These are phyloP conservation scores for Acromyrmex echinatior DNA, from an alignment of 1,140 invertebrate genomes.

Conservation along the genomic window DNA sequence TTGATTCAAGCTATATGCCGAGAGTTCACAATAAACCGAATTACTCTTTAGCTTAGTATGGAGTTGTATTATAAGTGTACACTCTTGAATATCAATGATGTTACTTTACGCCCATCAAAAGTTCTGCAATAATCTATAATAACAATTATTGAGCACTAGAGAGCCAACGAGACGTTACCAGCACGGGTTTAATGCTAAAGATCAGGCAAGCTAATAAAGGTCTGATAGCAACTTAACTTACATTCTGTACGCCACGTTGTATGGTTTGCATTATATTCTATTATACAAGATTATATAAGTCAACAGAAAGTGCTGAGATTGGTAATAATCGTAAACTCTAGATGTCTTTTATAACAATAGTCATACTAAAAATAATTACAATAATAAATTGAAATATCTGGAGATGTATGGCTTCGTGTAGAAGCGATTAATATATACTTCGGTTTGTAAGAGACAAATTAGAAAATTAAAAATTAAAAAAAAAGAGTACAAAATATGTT, in stretches of 20 bases:
- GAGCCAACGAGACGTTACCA: background rate
- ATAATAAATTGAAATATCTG: conserved; percentile 1
- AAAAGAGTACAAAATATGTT: background rate
- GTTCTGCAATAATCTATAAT: conserved; percentile 38
- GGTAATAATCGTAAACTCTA: background rate
- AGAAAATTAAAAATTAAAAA: background rate
- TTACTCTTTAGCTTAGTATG: conserved; percentile 24
- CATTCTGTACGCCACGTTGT: background rate
- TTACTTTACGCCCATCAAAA: background rate
- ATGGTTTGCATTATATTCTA: background rate
- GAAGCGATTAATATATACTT: background rate
- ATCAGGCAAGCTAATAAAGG: conserved; percentile 9
- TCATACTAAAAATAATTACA: background rate
- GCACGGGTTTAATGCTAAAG: background rate
- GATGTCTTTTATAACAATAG: background rate
- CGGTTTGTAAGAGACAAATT: background rate
- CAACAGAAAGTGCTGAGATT: background rate
- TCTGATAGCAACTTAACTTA: conserved; percentile 16
- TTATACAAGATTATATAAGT: conserved; percentile 5
- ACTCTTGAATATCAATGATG: conserved; percentile 2
- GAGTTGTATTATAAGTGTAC: conserved; percentile 29
- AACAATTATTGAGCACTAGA: conserved; percentile 33
- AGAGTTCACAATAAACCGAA: conserved; percentile 52
- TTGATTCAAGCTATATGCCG: background rate
- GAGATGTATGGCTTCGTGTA: background rate